Evolutionary conservation across 2,113 vertebrate species (phyloP), one percentile per base, ranked within the genome.

Genomic region (Austrofundulus limnaeus): DNA sequence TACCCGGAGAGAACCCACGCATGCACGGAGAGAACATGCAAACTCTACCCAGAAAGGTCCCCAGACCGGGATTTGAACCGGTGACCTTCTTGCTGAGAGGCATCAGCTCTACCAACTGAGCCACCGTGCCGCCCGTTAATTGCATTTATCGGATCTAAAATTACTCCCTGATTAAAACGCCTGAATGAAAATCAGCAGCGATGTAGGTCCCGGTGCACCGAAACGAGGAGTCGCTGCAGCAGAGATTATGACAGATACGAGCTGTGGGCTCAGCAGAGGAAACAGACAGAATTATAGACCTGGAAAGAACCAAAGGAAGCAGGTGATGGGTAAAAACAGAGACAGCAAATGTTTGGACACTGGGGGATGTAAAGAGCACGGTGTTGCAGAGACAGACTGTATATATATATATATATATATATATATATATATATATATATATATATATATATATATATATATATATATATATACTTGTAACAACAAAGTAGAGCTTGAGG

Each of bases 131-230:
- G n/a, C n/a, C n/a, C n/a, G 53, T 51, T 81, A 75, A 84, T 69
- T 80, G 60, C 46, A 52, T 74, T 80, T 65, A 76, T 59, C 65
- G 64, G 73, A 58, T 81, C 68, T 72, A 78, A 83, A 85, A 86
- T 73, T 20, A 77, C 57, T 74, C 66, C 66, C 70, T 42, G 50
- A 81, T 78, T 72, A 81, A 52, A 65, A 58, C 63, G 59, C 50
- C 56, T 69, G 79, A 72, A 70, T 61, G 61, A 58, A 69, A 77
- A 81, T 38, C n/a, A 0, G 34, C 70, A 55, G 66, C 2, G 13
- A n/a, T 17, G 39, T 38, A 17, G 54, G 59, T 60, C 65, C 73
- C 67, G 67, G 20, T 19, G 31, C 66, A 34, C 50, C 43, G 70
- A 45, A 61, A 34, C 31, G 31, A 9, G 31, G 31, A 5, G 31